Percentiles rank a stretch among this genome's conserved stretches.
Evolutionary conservation across 2,797 vertebrate species (phyloP).

Genomic region (Lindbergichthys nudifrons): DNA sequence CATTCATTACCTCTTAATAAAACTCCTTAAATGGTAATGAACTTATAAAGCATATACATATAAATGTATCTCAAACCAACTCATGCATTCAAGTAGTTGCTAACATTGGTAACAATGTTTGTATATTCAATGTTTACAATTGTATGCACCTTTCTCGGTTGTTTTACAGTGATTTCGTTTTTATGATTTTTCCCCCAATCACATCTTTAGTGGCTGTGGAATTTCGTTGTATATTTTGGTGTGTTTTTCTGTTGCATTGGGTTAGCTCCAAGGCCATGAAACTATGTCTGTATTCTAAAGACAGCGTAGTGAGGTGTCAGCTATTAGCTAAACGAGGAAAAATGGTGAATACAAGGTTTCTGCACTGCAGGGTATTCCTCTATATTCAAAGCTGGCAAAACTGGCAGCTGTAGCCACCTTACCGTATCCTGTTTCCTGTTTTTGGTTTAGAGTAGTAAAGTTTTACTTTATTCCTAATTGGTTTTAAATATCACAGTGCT

Average conservation of each 20-base stretch:
- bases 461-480: constrained; percentile 47
- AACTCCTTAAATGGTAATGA: not conserved
- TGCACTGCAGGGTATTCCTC: not conserved
- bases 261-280: not conserved
- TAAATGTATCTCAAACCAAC: not conserved
- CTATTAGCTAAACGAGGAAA: not conserved
- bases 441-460: constrained; percentile 33
- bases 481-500: constrained; percentile 53
- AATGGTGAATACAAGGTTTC: not conserved
- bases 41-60: not conserved
- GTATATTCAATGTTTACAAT: not conserved
- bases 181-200: not conserved
- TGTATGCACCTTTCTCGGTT: not conserved
- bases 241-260: not conserved
- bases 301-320: not conserved
- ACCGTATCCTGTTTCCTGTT: not conserved
- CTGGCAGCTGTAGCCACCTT: not conserved
- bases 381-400: constrained; percentile 1
- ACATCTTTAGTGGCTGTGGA: not conserved
- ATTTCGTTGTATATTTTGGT: not conserved
- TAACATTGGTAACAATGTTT: not conserved
- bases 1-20: not conserved
- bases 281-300: not conserved
- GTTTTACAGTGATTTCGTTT: not conserved
- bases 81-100: not conserved